Evolutionary conservation across 2,113 vertebrate species (phyloP).

Genomic region (Plecturocebus donacophilus): DNA sequence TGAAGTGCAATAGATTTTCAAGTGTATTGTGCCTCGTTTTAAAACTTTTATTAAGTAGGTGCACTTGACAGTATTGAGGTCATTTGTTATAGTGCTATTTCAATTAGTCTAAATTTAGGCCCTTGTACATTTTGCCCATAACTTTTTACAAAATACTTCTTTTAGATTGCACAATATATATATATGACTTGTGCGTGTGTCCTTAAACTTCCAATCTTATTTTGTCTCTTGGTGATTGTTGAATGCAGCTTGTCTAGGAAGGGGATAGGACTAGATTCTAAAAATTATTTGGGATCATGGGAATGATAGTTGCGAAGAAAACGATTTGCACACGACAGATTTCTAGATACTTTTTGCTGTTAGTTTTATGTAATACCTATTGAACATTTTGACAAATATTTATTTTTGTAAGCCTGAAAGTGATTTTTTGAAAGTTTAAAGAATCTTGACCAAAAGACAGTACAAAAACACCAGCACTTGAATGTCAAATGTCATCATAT

Average conservation of each 20-base stretch:
- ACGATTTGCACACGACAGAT: constrained; percentile 99
- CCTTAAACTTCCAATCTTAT: constrained; percentile 99
- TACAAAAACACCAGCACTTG: constrained; percentile 99
- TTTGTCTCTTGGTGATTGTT: constrained; percentile 95
- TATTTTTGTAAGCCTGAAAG: constrained; percentile 99
- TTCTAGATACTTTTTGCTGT: constrained; percentile 99
- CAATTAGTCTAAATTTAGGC: constrained; percentile 95
- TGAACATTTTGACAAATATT: constrained; percentile 99
- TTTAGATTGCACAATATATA: constrained; percentile 99
- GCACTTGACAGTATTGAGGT: constrained; percentile 99
- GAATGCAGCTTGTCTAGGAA: constrained; percentile 99
- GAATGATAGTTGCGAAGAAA: constrained; percentile 98
- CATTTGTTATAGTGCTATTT: constrained; percentile 99
- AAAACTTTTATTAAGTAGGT: constrained; percentile 95
- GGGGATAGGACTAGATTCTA: constrained; percentile 97
- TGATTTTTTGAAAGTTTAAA: constrained; percentile 99
- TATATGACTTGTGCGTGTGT: constrained; percentile 99
- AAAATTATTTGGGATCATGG: constrained; percentile 99
- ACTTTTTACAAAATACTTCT: constrained; percentile 98
- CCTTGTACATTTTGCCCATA: constrained; percentile 98
- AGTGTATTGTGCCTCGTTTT: constrained; percentile 99
- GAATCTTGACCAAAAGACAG: constrained; percentile 99
- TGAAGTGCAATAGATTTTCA: constrained; percentile 96
- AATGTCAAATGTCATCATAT: constrained; percentile 99
- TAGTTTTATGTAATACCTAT: constrained; percentile 99